Conservation (phyloP, 2,797 vertebrate species). For the Poecilia wingei region DNA sequence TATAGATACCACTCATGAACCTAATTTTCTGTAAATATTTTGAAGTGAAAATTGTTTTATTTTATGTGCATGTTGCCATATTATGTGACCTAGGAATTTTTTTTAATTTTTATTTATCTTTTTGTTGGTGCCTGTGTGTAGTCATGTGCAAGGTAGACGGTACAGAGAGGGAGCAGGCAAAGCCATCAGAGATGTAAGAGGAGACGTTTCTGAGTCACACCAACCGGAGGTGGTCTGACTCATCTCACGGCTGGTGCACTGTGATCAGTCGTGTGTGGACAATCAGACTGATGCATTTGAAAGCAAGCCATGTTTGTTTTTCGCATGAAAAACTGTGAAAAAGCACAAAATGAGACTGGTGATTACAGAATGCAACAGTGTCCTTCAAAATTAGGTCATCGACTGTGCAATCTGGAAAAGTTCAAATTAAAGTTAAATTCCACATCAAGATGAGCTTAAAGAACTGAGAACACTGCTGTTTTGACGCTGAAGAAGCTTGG, state of each 20-base stretch:
- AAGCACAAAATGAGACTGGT: conserved; percentile 35
- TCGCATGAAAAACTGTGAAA: conserved; percentile 44
- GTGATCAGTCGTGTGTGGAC: conserved; percentile 29
- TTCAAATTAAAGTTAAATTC: background rate
- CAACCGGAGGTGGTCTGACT: conserved; percentile 61
- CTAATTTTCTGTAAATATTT: background rate
- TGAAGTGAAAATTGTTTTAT: conserved; percentile 23
- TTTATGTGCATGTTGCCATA: conserved; percentile 20
- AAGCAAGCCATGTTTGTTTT: conserved; percentile 40
- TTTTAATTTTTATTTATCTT: background rate
- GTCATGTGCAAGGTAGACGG: background rate
- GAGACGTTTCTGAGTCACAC: conserved; percentile 59
- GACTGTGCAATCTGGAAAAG: background rate
- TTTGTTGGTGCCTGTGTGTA: conserved; percentile 4
- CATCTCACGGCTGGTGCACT: conserved; percentile 45
- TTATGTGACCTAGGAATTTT: conserved; percentile 16
- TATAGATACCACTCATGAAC: background rate
- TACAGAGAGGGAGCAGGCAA: conserved; percentile 19
- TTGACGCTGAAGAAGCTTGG: background rate
- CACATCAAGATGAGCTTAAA: background rate
- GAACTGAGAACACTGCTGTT: background rate
- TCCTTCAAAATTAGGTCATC: conserved; percentile 30
- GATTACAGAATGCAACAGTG: conserved; percentile 2
- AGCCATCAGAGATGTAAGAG: conserved; percentile 37
- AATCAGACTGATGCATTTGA: conserved; percentile 46